Evolutionary conservation across 2,797 vertebrate genomes (phyloP).

Genomic region (Chelmon rostratus): DNA sequence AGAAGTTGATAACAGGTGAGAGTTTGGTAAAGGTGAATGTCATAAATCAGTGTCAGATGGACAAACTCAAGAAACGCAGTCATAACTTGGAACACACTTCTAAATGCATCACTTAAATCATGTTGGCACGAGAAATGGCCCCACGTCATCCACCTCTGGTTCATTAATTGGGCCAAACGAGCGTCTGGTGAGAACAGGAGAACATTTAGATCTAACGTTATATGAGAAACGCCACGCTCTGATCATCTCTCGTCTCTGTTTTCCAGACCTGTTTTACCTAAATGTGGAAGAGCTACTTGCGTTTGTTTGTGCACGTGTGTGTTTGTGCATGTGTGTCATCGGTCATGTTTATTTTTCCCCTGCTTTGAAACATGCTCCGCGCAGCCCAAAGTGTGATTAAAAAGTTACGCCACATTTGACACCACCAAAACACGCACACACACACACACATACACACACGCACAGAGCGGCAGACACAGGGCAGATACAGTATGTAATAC

Average conservation of each 20-base stretch:
- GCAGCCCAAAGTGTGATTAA: slow-evolving; percentile 46
- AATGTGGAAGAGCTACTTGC: background rate
- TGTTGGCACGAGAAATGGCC: background rate
- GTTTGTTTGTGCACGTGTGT: background rate
- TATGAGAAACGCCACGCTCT: background rate
- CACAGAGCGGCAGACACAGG: background rate
- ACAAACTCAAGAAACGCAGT: background rate
- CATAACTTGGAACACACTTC: background rate
- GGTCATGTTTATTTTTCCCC: slow-evolving; percentile 27
- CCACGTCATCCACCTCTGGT: background rate
- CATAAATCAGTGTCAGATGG: background rate
- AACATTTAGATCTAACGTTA: background rate
- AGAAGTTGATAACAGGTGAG: background rate
- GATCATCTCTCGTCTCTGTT: background rate
- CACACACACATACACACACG: background rate
- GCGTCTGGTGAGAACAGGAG: background rate
- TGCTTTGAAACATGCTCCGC: slow-evolving; percentile 22
- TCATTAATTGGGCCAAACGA: background rate
- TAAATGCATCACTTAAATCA: no score
- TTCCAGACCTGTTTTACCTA: background rate
- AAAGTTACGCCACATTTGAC: slow-evolving; percentile 62
- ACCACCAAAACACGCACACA: slow-evolving; percentile 40
- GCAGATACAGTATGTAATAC: slow-evolving; percentile 6
- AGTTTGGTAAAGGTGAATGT: background rate
- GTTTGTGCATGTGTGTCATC: slow-evolving; percentile 17